Percentiles rank a stretch among this genome's conserved stretches.
Evolutionary conservation across 2,113 vertebrate genomes (phyloP).

Genomic region (Sylvilagus bachmani): DNA sequence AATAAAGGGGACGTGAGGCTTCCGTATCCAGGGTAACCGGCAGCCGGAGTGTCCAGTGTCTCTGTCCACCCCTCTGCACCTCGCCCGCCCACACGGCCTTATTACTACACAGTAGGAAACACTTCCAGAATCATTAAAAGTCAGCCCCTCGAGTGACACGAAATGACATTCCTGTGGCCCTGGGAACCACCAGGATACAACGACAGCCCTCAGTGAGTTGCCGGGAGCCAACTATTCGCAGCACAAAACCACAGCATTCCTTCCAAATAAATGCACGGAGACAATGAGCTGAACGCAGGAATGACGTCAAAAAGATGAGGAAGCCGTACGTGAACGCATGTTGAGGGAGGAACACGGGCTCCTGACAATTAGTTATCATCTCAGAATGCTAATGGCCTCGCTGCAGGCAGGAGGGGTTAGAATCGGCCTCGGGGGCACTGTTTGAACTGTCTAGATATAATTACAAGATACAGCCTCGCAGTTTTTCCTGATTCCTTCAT

Average conservation of each 20-base stretch:
- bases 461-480: conserved; percentile 62
- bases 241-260: background rate
- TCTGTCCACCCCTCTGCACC: background rate
- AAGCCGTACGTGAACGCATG: conserved; percentile 72
- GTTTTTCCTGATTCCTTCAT: conserved; percentile 47
- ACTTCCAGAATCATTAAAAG: conserved; percentile 42
- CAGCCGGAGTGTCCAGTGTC: background rate
- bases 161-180: background rate
- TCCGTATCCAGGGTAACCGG: conserved; percentile 54
- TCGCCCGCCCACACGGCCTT: conserved; percentile 57
- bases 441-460: conserved; percentile 67
- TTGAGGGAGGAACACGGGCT: conserved; percentile 71
- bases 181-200: background rate
- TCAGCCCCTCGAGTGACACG: background rate
- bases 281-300: conserved; percentile 71
- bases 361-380: conserved; percentile 76
- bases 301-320: conserved; percentile 69
- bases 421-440: conserved; percentile 73
- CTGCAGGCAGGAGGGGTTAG: conserved; percentile 64
- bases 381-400: conserved; percentile 76
- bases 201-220: background rate
- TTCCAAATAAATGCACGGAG: conserved; percentile 69
- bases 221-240: background rate
- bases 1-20: background rate
- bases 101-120: background rate